Base-by-base conservation (phyloP, 2,113 vertebrate genomes). In the Thomomys bottae region DNA sequence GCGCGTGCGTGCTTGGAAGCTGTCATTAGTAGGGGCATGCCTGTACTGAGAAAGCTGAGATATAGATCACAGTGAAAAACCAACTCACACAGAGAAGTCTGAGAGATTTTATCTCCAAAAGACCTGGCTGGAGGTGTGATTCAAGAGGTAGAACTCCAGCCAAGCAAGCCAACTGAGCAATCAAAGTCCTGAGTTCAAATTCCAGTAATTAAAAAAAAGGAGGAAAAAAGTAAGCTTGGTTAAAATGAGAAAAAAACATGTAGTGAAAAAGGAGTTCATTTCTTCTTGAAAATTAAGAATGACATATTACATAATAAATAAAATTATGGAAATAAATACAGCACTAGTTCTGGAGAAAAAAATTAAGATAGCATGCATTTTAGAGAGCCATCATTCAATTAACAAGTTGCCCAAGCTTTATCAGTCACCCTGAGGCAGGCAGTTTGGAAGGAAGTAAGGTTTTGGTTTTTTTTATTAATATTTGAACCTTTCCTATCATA, bases 161-260 rank as follows among this genome's bases (percentile, higher is more conserved):
- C 49, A 54, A 54, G 49, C 49, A 54, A 54, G 49, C 49, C 12
- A 54, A 15, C 49, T 54, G 49, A 54, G 49, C 49, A 17, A 54
- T 54, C 17, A 4, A 54, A 15, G 49, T 17, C 17, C 49, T 54
- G 49, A 49, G 45, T 54, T 54, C 49, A 54, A 54, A 54, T 4
- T 12, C 49, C 4, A 17, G 49, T 54, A 18, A 54, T 54, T 12
- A 15, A 54, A 54, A 54, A 54, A 54, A 54, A 54, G 18, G 18
- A 54, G 49, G 49, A 54, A 18, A 54, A 94, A 95, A 57, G 20
- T 75, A 38, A 66, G 36, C 32, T 84, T 88, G 63, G 42, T 80
- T 64, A 87, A 92, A 87, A 76, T 63, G 38, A 80, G 57, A 92
- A 89, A 66, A 66, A 92, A 79, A 40, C 32, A 75, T 15, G 12